Conservation (phyloP, 2,797 vertebrate genomes). For the Discoglossus pictus region DNA sequence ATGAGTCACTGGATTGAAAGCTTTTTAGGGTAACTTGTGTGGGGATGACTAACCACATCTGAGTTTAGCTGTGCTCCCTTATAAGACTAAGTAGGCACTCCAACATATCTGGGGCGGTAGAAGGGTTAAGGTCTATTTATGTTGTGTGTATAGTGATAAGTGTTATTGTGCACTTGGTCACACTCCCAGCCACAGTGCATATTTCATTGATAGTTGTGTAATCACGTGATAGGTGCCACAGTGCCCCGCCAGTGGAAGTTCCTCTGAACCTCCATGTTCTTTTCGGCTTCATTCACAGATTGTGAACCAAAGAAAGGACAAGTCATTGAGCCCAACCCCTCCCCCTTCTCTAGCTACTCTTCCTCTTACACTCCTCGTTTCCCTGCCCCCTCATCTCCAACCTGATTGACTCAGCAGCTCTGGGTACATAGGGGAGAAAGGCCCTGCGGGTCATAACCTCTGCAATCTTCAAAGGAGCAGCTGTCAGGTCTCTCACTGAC, state of each 20-base stretch:
- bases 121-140: no score
- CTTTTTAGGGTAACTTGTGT: no score
- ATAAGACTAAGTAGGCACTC: no score
- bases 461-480: slow-evolving; percentile 71
- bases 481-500: slow-evolving; percentile 70
- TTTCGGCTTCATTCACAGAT: slow-evolving; percentile 67
- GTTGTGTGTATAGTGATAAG: no score
- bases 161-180: no score
- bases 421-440: slow-evolving; percentile 63
- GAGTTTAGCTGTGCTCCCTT: no score
- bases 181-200: no score
- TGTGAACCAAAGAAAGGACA: slow-evolving; percentile 70
- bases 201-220: no score
- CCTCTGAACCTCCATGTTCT: slow-evolving; percentile 66
- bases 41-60: no score
- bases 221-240: no score
- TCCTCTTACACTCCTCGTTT: slow-evolving; percentile 57
- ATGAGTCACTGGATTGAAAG: no score
- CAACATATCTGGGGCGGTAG: no score
- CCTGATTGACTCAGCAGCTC: slow-evolving; percentile 71
- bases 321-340: slow-evolving; percentile 57
- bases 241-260: slow-evolving; percentile 60
- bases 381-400: slow-evolving; percentile 66
- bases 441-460: slow-evolving; percentile 70
- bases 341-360: slow-evolving; percentile 59